phyloP scores from a whole-genome alignment of 2,888 invertebrate genomes.

The Erebia epiphron region DNA sequence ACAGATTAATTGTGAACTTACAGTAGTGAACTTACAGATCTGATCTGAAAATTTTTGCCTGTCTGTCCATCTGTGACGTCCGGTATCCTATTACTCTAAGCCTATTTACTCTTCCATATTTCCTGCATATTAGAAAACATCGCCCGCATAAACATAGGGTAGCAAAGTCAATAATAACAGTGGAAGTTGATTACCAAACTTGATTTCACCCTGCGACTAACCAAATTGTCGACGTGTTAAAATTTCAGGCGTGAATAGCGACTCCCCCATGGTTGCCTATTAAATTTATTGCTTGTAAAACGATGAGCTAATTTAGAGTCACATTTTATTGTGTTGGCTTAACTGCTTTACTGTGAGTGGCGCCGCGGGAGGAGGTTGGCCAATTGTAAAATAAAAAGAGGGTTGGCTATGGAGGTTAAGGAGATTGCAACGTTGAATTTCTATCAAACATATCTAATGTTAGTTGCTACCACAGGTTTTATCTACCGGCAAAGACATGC shows the following conservation, averaged over 20 bases:
- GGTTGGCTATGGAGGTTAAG: background rate
- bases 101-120: background rate
- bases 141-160: constrained; percentile 15
- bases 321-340: constrained; percentile 79
- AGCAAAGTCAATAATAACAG: constrained; percentile 59
- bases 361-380: constrained; percentile 61
- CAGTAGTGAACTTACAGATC: too few relatives aligned
- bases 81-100: too few relatives aligned
- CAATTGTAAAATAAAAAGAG: constrained; percentile 36
- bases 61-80: too few relatives aligned
- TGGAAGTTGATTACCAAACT: constrained; percentile 66
- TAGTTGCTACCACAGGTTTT: too few relatives aligned
- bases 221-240: constrained; percentile 71
- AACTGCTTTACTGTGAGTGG: constrained; percentile 68
- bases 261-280: constrained; percentile 65
- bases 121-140: background rate
- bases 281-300: constrained; percentile 82
- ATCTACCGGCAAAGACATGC: too few relatives aligned
- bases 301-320: constrained; percentile 80
- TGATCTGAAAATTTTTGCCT: too few relatives aligned
- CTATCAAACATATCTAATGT: background rate
- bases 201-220: constrained; percentile 59
- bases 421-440: background rate
- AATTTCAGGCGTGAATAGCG: constrained; percentile 64
- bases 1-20: too few relatives aligned